Evolutionary conservation across 2,113 vertebrate species (phyloP).

Genomic region (Clarias gariepinus): DNA sequence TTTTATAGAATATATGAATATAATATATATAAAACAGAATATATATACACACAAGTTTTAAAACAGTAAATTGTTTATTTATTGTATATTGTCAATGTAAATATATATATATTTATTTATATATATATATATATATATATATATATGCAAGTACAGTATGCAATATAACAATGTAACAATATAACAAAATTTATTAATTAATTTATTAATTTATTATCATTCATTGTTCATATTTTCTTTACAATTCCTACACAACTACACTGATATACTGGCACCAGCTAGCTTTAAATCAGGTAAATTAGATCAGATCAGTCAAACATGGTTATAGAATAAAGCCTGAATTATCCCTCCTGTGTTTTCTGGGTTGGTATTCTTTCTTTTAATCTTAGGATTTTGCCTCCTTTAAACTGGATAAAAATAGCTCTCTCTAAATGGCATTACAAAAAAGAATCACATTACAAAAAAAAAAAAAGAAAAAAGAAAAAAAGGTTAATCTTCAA

Average conservation of each 20-base stretch:
- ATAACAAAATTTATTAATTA: background rate
- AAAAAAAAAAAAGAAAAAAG: constrained; percentile 2
- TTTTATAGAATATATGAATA: no score
- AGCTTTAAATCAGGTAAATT: constrained; percentile 12
- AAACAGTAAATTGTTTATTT: no score
- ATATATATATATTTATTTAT: no score
- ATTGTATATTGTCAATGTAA: no score
- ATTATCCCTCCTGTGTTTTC: background rate
- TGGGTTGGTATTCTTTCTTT: background rate
- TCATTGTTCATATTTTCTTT: background rate
- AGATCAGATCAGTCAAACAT: constrained; percentile 22
- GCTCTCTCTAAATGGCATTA: constrained; percentile 20
- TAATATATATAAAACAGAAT: no score
- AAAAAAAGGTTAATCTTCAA: constrained; percentile 55
- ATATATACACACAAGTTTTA: no score
- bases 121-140: no score
- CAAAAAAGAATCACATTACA: constrained; percentile 48
- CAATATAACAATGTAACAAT: no score
- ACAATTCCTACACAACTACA: background rate
- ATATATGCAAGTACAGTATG: no score
- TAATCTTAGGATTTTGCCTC: constrained; percentile 6
- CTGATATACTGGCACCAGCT: background rate
- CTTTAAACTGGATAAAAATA: constrained; percentile 25
- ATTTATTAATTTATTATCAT: background rate
- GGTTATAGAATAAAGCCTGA: background rate